These are phyloP conservation scores for Aix galericulata DNA, from an alignment of 2,113 vertebrate genomes.

Conservation along the genomic window DNA sequence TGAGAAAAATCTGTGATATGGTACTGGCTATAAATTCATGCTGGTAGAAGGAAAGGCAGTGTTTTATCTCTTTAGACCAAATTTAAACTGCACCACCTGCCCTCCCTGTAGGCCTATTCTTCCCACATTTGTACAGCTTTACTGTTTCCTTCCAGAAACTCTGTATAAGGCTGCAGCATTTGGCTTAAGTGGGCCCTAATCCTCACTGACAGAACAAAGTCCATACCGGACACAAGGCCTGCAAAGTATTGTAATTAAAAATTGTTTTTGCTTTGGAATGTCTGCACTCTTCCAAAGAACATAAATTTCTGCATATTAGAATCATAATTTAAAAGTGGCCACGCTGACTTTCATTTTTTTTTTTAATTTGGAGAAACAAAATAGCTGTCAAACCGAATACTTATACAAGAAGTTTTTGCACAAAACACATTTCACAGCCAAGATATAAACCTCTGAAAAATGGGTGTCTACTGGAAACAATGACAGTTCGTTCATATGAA, in stretches of 20 bases:
- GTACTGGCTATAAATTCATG: background rate
- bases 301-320: slow-evolving; percentile 15
- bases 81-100: background rate
- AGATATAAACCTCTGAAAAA: slow-evolving; percentile 41
- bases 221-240: background rate
- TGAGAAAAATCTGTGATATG: background rate
- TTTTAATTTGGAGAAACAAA: slow-evolving; percentile 15
- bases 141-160: background rate
- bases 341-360: background rate
- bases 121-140: background rate
- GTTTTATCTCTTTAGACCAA: background rate
- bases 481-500: slow-evolving; percentile 11
- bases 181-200: slow-evolving; percentile 1
- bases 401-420: background rate
- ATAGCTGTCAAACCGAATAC: background rate
- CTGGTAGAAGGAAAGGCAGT: background rate
- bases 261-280: background rate
- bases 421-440: background rate
- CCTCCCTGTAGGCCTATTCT: background rate
- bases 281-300: background rate
- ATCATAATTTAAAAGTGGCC: background rate
- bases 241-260: slow-evolving; percentile 22
- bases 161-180: background rate
- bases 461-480: slow-evolving; percentile 7
- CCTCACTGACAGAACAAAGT: background rate